Evolutionary conservation across 2,888 invertebrate genomes (phyloP), one percentile per base, ranked within the genome.

Genomic region (Coleophora flavipennella): DNA sequence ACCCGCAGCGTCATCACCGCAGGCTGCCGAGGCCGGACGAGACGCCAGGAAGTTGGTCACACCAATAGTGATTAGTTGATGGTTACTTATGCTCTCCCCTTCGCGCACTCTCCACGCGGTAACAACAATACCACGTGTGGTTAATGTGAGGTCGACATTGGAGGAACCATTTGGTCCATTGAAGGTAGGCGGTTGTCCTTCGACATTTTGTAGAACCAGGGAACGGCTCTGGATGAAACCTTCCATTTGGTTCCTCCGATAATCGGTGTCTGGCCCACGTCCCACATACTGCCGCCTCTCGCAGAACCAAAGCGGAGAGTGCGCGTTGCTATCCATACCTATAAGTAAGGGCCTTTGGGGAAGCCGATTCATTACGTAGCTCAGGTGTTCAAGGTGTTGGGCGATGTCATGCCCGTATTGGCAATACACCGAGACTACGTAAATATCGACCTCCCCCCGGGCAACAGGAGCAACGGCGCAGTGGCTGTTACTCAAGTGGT

Each of bases 291-390:
- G 53, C 0, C 43, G 27, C 0, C 13, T 20, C 0, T 12, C 7
- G 1, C 49, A 50, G 33, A n/a, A 44, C 53, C 57, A 60, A 10
- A 58, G 3, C 0, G 55, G 55, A 0, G 57, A 62, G 39, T 59
- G 56, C 0, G 59, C 48, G 14, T 60, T 61, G 3, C 33, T 32
- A 38, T 60, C 60, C 0, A 43, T 43, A 0, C 52, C 48, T 0
- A 59, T 32, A 0, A 59, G 6, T 0, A 57, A 39, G 0, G 10
- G 26, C 0, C 8, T 14, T 0, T 52, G 53, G 0, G 14, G 1
- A 0, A 57, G 36, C 0, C 0, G 4, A 0, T 43, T 36, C 11
- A 59, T 34, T 0, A 53, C 51, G 0, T 4, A 2, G 1, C 36
- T 45, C 0, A 58, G 33, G 3, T 55, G 46, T 1, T 26, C 29